phyloP scores from a whole-genome alignment of 2,888 invertebrate genomes.

The Stenodema calcarata region DNA sequence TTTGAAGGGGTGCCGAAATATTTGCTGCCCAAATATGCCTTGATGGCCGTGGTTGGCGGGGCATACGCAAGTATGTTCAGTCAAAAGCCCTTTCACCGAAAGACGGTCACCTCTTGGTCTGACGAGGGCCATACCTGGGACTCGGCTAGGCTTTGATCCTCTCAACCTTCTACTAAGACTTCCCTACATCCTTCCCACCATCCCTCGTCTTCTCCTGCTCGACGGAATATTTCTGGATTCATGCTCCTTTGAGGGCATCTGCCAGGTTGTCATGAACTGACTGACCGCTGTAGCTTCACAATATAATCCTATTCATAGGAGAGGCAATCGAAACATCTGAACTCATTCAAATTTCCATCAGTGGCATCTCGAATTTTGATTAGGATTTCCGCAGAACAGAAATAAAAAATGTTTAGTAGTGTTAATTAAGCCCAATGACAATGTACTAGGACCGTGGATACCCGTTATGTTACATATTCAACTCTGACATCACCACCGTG shows the following conservation, averaged over 20 bases:
- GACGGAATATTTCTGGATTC: conserved; percentile 27
- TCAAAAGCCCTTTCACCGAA: conserved; percentile 30
- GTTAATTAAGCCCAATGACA: too few species aligned
- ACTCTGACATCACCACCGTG: too few species aligned
- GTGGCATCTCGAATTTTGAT: too few species aligned
- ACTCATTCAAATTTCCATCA: too few species aligned
- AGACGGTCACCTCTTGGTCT: conserved; percentile 18
- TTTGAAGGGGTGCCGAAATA: conserved; percentile 43
- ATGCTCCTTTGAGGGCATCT: neutral
- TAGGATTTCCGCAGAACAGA: too few species aligned
- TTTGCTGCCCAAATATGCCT: conserved; percentile 47
- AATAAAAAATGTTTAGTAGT: too few species aligned
- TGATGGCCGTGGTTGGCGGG: conserved; percentile 22
- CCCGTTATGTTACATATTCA: too few species aligned
- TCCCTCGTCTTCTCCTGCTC: neutral
- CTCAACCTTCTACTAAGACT: neutral
- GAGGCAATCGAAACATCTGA: too few species aligned
- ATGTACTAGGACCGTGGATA: too few species aligned
- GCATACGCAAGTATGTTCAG: conserved; percentile 35
- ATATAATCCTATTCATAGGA: too few species aligned
- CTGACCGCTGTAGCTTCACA: neutral
- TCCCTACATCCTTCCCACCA: neutral
- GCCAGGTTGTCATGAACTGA: neutral
- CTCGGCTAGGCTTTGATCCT: conserved; percentile 10
- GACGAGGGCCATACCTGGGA: conserved; percentile 18